phyloP scores from a whole-genome alignment of 2,888 invertebrate species.

The Phragmatobia fuliginosa region DNA sequence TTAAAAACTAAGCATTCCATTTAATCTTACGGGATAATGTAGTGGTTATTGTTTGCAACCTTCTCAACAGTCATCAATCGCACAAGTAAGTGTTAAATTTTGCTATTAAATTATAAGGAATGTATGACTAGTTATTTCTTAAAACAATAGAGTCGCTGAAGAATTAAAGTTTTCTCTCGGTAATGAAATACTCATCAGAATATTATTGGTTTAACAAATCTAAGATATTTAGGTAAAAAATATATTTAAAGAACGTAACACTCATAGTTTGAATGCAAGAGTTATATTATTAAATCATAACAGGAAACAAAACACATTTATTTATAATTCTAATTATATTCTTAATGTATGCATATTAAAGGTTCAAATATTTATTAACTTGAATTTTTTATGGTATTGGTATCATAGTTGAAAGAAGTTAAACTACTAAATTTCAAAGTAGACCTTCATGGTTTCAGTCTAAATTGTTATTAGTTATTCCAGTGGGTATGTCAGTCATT shows the following conservation, averaged over 20 bases:
- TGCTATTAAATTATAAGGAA: not conserved
- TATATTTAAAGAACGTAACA: not conserved
- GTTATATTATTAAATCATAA: not conserved
- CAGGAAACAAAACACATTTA: not conserved
- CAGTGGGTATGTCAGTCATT: not conserved
- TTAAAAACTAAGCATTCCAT: constrained; percentile 5
- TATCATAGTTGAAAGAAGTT: not conserved
- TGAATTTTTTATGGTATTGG: not conserved
- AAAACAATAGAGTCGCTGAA: not conserved
- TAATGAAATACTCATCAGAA: not conserved
- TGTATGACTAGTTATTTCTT: not conserved
- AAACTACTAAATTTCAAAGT: not conserved
- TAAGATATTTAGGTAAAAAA: not conserved
- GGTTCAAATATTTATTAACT: not conserved
- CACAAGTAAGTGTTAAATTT: constrained; percentile 42
- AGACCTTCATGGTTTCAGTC: not conserved
- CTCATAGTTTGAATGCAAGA: not conserved
- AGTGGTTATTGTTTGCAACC: constrained; percentile 26
- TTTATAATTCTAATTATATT: too few species aligned
- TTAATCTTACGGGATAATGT: constrained; percentile 29
- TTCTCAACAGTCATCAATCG: constrained; percentile 27
- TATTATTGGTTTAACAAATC: not conserved
- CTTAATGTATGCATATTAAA: too few species aligned
- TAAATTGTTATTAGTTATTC: not conserved
- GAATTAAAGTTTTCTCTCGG: not conserved